A percentile compares a stretch with the other conserved stretches of the same genome.
These are phyloP conservation scores for Melanerpes aurifrons DNA, from an alignment of 2,113 vertebrate genomes.

Conservation along the genomic window DNA sequence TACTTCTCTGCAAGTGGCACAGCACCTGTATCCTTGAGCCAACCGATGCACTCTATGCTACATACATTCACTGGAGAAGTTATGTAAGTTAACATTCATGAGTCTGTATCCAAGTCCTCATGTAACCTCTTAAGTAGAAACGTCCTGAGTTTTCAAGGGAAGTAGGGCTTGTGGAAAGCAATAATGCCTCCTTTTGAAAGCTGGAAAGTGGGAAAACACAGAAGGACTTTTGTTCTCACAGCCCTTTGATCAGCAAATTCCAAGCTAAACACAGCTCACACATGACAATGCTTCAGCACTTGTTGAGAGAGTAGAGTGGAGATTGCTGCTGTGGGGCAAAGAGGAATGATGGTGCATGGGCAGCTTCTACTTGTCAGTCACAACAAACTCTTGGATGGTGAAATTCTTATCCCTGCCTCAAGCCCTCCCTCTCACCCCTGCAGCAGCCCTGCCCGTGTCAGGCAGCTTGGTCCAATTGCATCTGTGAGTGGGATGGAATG, in stretches of 20 bases:
- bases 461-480: neutral
- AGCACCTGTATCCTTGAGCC: neutral
- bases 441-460: neutral
- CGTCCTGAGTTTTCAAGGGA: neutral
- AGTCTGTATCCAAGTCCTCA: neutral
- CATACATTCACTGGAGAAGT: fast-evolving
- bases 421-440: fast-evolving
- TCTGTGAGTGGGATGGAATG: neutral
- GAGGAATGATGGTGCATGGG: neutral
- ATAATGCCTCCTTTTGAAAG: neutral
- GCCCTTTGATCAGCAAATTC: neutral
- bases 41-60: fast-evolving
- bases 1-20: neutral
- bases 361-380: neutral
- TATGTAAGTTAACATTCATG: neutral
- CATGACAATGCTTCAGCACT: neutral
- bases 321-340: neutral
- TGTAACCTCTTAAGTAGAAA: neutral
- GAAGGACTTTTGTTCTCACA: neutral
- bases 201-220: neutral
- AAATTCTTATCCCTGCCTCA: neutral
- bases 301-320: neutral
- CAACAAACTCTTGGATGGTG: neutral
- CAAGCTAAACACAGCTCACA: fast-evolving
- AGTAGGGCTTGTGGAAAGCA: neutral